A percentile compares a stretch with the other conserved stretches of the same genome.
Evolutionary conservation across 2,888 invertebrate species (phyloP).

Genomic region (Patella ulyssiponensis): DNA sequence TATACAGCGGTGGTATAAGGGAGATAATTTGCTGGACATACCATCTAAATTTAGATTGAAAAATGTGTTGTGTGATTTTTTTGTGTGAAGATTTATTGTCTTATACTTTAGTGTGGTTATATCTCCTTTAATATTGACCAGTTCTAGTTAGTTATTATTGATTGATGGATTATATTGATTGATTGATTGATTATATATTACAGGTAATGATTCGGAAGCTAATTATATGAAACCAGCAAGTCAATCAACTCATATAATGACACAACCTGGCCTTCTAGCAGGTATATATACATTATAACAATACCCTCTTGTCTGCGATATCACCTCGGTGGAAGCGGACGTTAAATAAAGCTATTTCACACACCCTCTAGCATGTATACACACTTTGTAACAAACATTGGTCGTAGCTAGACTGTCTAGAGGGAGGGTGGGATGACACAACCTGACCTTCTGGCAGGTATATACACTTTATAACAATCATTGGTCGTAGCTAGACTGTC

Average conservation of each 20-base stretch:
- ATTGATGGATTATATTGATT: too few species aligned
- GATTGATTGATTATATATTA: neutral
- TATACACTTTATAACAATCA: neutral
- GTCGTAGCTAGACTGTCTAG: neutral
- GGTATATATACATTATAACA: slow-evolving; percentile 36
- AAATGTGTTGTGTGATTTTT: too few species aligned
- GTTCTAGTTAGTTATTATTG: too few species aligned
- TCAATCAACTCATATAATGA: slow-evolving; percentile 36
- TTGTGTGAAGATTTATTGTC: too few species aligned
- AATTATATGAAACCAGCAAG: slow-evolving; percentile 26
- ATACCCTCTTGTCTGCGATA: too few species aligned
- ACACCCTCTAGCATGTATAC: neutral
- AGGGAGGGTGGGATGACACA: neutral
- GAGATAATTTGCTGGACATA: too few species aligned
- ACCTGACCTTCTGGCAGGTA: neutral
- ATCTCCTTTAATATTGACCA: too few species aligned
- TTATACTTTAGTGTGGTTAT: too few species aligned
- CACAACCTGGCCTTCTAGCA: slow-evolving; percentile 58
- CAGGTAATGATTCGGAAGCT: slow-evolving; percentile 11
- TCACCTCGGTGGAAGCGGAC: too few species aligned
- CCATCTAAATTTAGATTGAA: too few species aligned
- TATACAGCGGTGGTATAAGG: too few species aligned
- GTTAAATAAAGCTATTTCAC: too few species aligned
- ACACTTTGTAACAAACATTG: neutral
- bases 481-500: neutral